These are phyloP conservation scores for Sternarchorhynchus goeldii DNA, from an alignment of 2,797 vertebrate genomes.

Conservation along the genomic window DNA sequence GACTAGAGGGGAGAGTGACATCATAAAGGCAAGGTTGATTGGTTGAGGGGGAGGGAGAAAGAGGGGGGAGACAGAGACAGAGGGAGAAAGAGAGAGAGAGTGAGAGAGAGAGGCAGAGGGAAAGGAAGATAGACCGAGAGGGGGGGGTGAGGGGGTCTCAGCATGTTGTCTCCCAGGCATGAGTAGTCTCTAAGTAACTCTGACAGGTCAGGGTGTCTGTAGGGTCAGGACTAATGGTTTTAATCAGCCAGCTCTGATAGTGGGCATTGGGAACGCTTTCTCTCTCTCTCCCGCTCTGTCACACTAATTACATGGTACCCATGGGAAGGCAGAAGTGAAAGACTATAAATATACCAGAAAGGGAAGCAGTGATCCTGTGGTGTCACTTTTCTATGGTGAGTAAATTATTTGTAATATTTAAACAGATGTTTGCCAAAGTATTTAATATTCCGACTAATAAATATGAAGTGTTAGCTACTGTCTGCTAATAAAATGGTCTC, in stretches of 20 bases:
- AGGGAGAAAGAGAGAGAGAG: not conserved
- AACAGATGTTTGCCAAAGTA: not conserved
- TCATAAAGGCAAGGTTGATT: not conserved
- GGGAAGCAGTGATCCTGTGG: not conserved
- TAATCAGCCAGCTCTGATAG: conserved; percentile 34
- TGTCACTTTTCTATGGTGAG: not conserved
- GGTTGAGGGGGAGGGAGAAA: not conserved
- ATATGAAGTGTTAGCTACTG: too few relatives aligned
- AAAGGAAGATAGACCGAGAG: not conserved
- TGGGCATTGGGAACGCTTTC: conserved; percentile 9
- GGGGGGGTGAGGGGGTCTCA: not conserved
- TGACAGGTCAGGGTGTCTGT: conserved; percentile 26
- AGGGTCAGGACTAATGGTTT: conserved; percentile 38
- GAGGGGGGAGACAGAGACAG: not conserved
- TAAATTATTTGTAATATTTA: not conserved
- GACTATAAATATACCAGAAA: conserved; percentile 1
- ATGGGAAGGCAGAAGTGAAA: not conserved
- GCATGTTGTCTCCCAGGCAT: not conserved
- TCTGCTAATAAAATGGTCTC: too few relatives aligned
- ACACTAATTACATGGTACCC: conserved; percentile 5
- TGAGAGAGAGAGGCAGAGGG: not conserved
- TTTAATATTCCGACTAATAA: too few relatives aligned
- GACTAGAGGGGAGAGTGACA: not conserved
- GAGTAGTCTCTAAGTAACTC: conserved; percentile 9
- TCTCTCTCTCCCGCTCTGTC: conserved; percentile 3